Base-by-base conservation (phyloP, 2,888 invertebrate genomes). In the Drosophila prolongata region DNA sequence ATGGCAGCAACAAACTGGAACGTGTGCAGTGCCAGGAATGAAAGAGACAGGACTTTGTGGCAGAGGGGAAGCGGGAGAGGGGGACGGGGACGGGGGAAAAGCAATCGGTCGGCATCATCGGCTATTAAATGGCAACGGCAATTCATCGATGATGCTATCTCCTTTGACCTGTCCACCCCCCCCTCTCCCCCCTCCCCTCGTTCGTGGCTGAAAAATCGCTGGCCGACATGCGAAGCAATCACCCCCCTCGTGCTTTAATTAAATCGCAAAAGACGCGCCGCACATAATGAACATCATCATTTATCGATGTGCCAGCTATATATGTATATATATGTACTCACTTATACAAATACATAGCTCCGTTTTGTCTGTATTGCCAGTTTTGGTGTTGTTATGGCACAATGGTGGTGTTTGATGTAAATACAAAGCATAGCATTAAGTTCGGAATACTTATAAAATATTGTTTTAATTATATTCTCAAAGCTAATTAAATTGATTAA, bases 251-350 rank as follows among this genome's bases (percentile, higher is more conserved):
- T 34, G 68, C 85, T 75, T 83, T 83, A 83, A 83, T 83, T 89
- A 83, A 83, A 89, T 80, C 81, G 76, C 79, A 76, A 84, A 86
- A 87, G 71, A 87, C 84, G 76, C 84, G 46, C 54, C 68, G 64
- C 69, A 60, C 87, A 87, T 83, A 83, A 83, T 80, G 87, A 87
- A 84, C 75, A 80, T 77, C 89, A 87, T 83, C 74, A 79, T 76
- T 81, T 74, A 79, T 84, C 86, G 59, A 54, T 55, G 44, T 49
- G 30, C 34, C 35, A 24, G 50, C 46, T 46, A 2, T 49, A 35
- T 37, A 61, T n/a, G 30, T 38, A 54, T 38, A 38, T 14, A 8
- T 35, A 11, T 19, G 11, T 61, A 34, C 57, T n/a, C 42, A 53
- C 37, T 16, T 38, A 50, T n/a, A 27, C 24, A 8, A 38, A n/a